Conservation (phyloP, 2,113 vertebrate genomes). For the Xenopus tropicalis region UCB_Xtro_10.0 CM004450.2:48667001-48667500, state of each 20-base stretch:
- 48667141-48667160: no score
- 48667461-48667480: no score
- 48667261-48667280: constrained; percentile 43
- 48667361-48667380: constrained; percentile 33
- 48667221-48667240: background rate
- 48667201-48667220: constrained; percentile 32
- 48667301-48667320: constrained; percentile 37
- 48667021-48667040: no score
- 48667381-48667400: constrained; percentile 43
- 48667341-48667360: constrained; percentile 48
- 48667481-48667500: no score
- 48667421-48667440: constrained; percentile 16
- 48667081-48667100: no score
- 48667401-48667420: constrained; percentile 46
- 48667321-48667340: constrained; percentile 47
- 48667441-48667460: no score
- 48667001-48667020: no score
- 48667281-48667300: constrained; percentile 38
- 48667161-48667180: background rate
- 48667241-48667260: constrained; percentile 38
- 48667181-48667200: constrained; percentile 11
- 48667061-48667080: no score
- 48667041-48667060: no score
- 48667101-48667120: no score
- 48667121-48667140: no score